Evolutionary conservation across 2,888 invertebrate species (phyloP), one percentile per base, ranked within the genome.

Genomic region (Stramonita haemastoma): DNA sequence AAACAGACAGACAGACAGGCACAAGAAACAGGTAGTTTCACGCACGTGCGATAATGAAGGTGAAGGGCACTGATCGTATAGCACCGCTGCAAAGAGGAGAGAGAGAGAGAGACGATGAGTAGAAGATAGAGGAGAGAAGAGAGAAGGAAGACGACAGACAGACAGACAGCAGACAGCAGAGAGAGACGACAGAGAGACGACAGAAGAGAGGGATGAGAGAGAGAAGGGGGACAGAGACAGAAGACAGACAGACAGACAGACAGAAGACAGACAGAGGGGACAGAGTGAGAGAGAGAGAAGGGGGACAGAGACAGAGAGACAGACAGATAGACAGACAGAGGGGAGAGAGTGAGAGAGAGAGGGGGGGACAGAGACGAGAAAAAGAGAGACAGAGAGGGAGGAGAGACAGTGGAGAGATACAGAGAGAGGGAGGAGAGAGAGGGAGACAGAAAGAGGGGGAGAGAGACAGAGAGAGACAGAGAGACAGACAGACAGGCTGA

Each of bases 301-400:
- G 66, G 26, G 26, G 5, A 29, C 11, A 22, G 8, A 32, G 77
- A n/a, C 29, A 77, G n/a, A 77, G 19, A 77, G n/a, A 77, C 17
- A 77, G 5, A 77, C 77, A 77, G n/a, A 77, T n/a, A 77, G n/a
- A 77, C 77, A 77, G n/a, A 77, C 77, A 77, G n/a, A 77, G 22
- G 60, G 13, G 1, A 15, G 60, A 15, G 66, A 22, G 66, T 0
- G 66, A 66, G 66, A 66, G 15, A 66, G 66, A 66, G 19, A 1
- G 15, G 17, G 66, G 22, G 22, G 17, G 19, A 66, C 46, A 46
- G 46, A 46, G 46, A 46, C 46, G 8, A 46, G 46, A 46, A 8
- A 46, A 2, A 46, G 46, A 46, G 46, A 46, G 46, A 46, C 46
- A 22, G 19, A 22, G 19, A 22, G 19, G 13, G 19, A 22, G 2